Base-by-base conservation (phyloP, 92 coral and sea anemone species). In the Paramuricea clavata region DNA sequence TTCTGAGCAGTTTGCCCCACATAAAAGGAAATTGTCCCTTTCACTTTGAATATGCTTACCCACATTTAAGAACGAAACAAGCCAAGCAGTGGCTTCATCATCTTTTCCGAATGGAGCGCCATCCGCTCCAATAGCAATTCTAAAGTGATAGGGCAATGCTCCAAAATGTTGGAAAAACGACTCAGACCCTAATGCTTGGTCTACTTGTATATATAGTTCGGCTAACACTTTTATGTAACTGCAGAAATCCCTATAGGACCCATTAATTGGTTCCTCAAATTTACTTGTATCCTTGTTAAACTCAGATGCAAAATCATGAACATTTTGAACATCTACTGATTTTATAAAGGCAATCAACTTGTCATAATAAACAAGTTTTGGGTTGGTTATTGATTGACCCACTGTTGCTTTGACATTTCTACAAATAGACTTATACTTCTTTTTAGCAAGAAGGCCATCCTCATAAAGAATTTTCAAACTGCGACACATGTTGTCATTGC, bases 1-100 rank as follows among this genome's bases (percentile, higher is more conserved):
- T 64, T 89, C 92, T 67, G 78, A 25, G 33, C 93, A 92, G 62
- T 89, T 89, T 41, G 91, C 95, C 17, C 95, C 93, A 1, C 87
- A 88, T 75, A 89, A 28, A 1, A 92, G 61, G 65, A 92, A 89
- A 76, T 83, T 89, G 56, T 89, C 91, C 68, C 17, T 78, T 35
- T 72, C 75, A 84, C 91, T 87, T 34, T 65, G 83, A 83, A 84
- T 85, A 19, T 81, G 93, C 39, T 81, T 57, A 12, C 90, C 91
- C 6, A 83, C 87, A 68, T 90, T 90, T 16, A 85, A 60, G 35
- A 87, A 92, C n/a, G 91, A 83, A n/a, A 92, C 81, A 49, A 49
- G 81, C 81, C 81, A 76, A 5, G 81, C 65, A 10, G 81, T 76
- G 39, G 81, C 81, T 76, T 76, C 81, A 25, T 83, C 87, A 52